Base-by-base conservation (phyloP, 2,797 vertebrate species). In the Coreius guichenoti region DNA sequence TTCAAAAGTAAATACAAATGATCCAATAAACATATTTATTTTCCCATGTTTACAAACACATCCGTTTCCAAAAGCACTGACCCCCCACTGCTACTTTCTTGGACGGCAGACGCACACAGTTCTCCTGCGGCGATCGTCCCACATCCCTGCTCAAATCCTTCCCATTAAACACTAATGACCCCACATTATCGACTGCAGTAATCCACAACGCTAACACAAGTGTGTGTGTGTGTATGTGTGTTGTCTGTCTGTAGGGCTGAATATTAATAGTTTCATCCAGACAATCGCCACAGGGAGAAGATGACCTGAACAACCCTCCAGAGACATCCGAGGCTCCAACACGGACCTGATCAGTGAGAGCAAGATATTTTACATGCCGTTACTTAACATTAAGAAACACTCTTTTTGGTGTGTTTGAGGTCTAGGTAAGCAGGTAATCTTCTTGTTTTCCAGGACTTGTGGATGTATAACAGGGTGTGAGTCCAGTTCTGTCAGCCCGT, bases 141-240 rank as follows among this genome's bases (percentile, higher is more conserved):
- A 83, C 56, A 26, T 36, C 19, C 26, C 13, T 16, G 26, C 81
- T 73, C 73, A 47, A 90, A 72, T 67, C 45, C 68, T 51, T 31
- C 61, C 86, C 88, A 92, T 94, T 88, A 92, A 94, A 94, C 92
- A 89, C 89, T 93, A 90, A 94, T 93, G 87, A 86, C 63, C n/a
- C 65, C 85, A 85, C 89, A 91, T 93, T 88, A 91, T 87, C 78
- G 74, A 49, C 86, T 72, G 83, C 86, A 89, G 81, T 89, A 92
- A 93, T 90, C 89, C 90, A 91, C 90, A 90, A 91, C 92, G 90
- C 91, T 90, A 92, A 93, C 90, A 90, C 91, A 84, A 89, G 90
- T 85, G 85, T 90, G 90, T 85, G 89, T 47, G 49, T 26, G 56
- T 58, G 56, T 61, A n/a, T 63, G 58, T 61, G 54, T 81, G 54